phyloP scores from a whole-genome alignment of 2,888 invertebrate species.

The Rhaphigaster nebulosa region DNA sequence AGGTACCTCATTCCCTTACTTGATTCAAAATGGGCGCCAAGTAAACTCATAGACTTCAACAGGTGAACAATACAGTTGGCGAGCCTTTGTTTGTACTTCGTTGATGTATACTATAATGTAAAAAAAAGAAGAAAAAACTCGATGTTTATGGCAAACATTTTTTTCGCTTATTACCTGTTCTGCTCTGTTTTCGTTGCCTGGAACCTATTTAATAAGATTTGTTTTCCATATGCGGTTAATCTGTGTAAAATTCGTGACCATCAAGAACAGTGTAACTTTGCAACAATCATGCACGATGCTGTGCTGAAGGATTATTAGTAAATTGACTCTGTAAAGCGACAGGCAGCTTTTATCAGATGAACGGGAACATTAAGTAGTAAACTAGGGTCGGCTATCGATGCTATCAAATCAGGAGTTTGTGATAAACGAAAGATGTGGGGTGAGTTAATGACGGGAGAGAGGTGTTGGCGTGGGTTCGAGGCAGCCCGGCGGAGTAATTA shows the following conservation, averaged over 20 bases:
- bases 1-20: no score
- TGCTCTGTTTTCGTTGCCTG: neutral
- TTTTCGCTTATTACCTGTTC: no score
- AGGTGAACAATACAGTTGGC: no score
- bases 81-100: no score
- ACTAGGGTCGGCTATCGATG: neutral
- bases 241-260: neutral
- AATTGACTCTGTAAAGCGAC: slow-evolving; percentile 28
- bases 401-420: slow-evolving; percentile 6
- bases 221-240: neutral
- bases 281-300: neutral
- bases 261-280: neutral
- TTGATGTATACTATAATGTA: no score
- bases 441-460: slow-evolving; percentile 11
- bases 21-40: no score
- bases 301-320: slow-evolving; percentile 32
- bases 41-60: no score
- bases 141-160: no score
- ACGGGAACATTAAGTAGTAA: slow-evolving; percentile 23
- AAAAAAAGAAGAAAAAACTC: no score
- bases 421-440: neutral
- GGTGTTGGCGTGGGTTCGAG: slow-evolving; percentile 26
- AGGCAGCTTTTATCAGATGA: neutral
- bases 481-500: neutral
- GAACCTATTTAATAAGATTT: neutral